Evolutionary conservation across 2,888 invertebrate genomes (phyloP).

Genomic region (Melanchra persicariae): DNA sequence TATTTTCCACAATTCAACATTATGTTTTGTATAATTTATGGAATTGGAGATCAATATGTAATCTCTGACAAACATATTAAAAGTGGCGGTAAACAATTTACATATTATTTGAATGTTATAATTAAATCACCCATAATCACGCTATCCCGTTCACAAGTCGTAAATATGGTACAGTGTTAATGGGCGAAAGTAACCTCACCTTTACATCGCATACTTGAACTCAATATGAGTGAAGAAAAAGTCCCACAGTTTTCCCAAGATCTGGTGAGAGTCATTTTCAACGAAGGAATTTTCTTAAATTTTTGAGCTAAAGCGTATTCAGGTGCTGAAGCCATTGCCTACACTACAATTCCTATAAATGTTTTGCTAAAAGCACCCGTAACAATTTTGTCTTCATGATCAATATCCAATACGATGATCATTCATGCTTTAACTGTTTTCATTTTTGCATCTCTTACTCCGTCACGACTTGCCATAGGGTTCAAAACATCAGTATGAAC

Average conservation of each 20-base stretch:
- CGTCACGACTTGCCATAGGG: background rate
- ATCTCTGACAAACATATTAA: conserved; percentile 51
- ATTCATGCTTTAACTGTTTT: too few relatives aligned
- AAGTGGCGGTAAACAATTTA: conserved; percentile 42
- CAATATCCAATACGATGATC: background rate
- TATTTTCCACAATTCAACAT: conserved; percentile 30
- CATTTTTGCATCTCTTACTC: background rate
- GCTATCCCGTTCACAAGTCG: conserved; percentile 48
- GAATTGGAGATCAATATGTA: conserved; percentile 42
- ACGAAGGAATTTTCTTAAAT: background rate
- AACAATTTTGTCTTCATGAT: background rate
- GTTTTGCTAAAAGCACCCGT: background rate
- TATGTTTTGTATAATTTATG: conserved; percentile 47
- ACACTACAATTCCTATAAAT: background rate
- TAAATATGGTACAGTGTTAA: conserved; percentile 48
- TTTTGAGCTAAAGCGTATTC: background rate
- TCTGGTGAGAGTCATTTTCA: background rate
- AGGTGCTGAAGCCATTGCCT: too few relatives aligned
- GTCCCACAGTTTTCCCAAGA: background rate
- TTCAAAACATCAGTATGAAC: background rate
- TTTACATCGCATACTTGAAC: conserved; percentile 12
- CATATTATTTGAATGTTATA: conserved; percentile 55
- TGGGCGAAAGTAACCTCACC: conserved; percentile 30
- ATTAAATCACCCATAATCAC: conserved; percentile 55
- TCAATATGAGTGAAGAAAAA: conserved; percentile 15